These are phyloP conservation scores for Sula dactylatra DNA, from an alignment of 2,113 vertebrate genomes.

Conservation along the genomic window DNA sequence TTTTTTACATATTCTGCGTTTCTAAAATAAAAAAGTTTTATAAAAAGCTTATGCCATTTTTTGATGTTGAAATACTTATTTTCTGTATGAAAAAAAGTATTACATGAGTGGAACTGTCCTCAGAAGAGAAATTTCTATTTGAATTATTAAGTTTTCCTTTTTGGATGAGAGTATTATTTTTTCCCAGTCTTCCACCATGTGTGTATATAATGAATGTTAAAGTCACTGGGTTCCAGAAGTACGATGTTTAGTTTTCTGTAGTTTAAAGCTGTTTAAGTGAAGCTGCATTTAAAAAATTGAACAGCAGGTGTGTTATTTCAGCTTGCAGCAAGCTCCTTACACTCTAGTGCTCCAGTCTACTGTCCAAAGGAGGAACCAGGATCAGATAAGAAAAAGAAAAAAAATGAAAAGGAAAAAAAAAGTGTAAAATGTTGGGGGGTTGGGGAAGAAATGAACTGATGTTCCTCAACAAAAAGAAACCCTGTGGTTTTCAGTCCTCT, in stretches of 20 bases:
- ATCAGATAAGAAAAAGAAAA: neutral
- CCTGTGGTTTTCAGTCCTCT: neutral
- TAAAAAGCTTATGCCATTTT: neutral
- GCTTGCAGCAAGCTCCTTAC: neutral
- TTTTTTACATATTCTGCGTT: neutral
- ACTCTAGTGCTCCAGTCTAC: neutral
- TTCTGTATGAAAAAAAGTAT: neutral
- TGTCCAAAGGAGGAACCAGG: neutral
- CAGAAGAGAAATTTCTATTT: neutral
- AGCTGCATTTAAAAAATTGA: neutral
- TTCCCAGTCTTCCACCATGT: neutral
- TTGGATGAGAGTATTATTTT: neutral
- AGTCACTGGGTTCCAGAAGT: neutral
- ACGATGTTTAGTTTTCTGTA: neutral
- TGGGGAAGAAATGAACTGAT: neutral
- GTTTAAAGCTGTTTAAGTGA: conserved; percentile 3
- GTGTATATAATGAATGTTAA: neutral
- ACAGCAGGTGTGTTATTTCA: conserved; percentile 21
- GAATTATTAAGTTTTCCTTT: neutral
- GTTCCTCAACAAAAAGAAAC: neutral
- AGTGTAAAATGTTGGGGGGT: accelerated
- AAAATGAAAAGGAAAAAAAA: neutral
- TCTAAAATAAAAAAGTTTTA: neutral
- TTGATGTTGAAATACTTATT: neutral
- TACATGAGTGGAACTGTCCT: neutral